Percentiles rank a stretch among this genome's conserved stretches.
Evolutionary conservation across 1,140 invertebrate genomes (phyloP).

Genomic region (Melitaea cinxia): DNA sequence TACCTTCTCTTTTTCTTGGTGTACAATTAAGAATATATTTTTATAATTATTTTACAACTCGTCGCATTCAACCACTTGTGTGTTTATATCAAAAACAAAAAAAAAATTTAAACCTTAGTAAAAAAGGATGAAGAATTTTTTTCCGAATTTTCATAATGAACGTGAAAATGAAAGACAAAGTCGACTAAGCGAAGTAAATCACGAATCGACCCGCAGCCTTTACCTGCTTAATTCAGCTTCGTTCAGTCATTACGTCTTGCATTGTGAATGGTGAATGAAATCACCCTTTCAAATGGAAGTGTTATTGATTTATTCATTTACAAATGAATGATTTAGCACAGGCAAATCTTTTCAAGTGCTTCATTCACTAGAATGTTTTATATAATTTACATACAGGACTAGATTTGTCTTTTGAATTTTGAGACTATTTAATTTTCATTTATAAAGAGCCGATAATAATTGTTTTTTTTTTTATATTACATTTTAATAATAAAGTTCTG

Average conservation of each 20-base stretch:
- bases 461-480: no score
- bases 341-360: not conserved
- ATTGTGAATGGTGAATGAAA: not conserved
- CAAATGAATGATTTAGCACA: not conserved
- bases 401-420: not conserved
- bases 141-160: no score
- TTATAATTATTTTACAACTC: no score
- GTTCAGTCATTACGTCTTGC: constrained; percentile 1
- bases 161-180: not conserved
- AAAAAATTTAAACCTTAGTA: no score
- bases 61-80: no score
- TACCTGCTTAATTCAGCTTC: not conserved
- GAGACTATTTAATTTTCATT: no score
- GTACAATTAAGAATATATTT: no score
- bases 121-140: no score
- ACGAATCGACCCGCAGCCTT: not conserved
- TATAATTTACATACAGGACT: not conserved
- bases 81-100: no score
- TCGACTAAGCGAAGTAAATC: not conserved
- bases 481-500: no score
- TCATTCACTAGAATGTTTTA: constrained; percentile 4
- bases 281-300: not conserved
- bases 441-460: no score
- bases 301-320: constrained; percentile 9
- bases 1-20: no score